Evolutionary conservation across 2,888 invertebrate genomes (phyloP), one percentile per base, ranked within the genome.

Genomic region (Drosophila mulleri): DNA sequence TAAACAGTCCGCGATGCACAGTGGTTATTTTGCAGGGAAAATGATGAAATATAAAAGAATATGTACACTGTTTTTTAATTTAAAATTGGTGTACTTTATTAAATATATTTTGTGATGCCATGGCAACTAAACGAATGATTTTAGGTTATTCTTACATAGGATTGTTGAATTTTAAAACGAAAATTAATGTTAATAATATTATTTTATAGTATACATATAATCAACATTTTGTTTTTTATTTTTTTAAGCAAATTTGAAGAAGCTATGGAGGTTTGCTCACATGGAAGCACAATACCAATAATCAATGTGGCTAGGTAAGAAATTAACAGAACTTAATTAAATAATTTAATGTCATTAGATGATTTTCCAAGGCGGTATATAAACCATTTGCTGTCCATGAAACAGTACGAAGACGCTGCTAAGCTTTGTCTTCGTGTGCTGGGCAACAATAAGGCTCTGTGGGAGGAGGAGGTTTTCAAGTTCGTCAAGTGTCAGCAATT

Each of bases 381-480:
- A 65, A 96, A 98, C 91, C 95, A 97, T 92, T 94, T 99, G 75
- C 92, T 98, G 73, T 93, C 94, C 0, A 94, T 94, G 59, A 94
- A 95, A 63, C 94, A 96, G 80, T 98, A 95, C 85, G 96, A 97
- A 58, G 95, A 96, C 74, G 99, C 98, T 3, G 98, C 98, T 2
- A 95, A 96, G 85, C 94, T 98, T 8, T 98, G 98, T 91, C 94
- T 96, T 32, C 95, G 96, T 83, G 96, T 98, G 82, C 95, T 97
- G 80, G 97, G 96, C 66, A 95, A 95, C 82, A 96, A 97, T 91
- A 97, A 96, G 93, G 94, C 94, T 35, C 93, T 97, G 52, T 99
- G 99, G 99, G 98, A 98, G 92, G 96, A 96, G 78, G 97, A 98
- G 93, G 96, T 98, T 45, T 96, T 96, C 71, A 98, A 98, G 93